These are phyloP conservation scores for Esox niger DNA, from an alignment of 2,113 vertebrate species.

Conservation along the genomic window DNA sequence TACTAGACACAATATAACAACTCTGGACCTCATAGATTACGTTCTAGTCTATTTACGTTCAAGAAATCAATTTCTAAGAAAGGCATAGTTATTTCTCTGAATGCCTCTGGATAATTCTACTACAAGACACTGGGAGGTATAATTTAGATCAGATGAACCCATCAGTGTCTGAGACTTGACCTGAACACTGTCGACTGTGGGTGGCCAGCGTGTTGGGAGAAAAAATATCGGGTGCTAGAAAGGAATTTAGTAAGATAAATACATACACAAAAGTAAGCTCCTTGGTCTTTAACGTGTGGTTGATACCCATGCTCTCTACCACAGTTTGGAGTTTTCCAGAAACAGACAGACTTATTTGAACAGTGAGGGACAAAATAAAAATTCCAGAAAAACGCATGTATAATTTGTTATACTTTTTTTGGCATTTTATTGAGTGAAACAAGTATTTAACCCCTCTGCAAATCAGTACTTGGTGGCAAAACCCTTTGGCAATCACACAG, in stretches of 20 bases:
- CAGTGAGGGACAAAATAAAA: too few relatives aligned
- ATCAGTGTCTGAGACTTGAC: conserved; percentile 47
- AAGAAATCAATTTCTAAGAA: background rate
- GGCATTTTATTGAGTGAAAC: too few relatives aligned
- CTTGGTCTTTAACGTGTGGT: too few relatives aligned
- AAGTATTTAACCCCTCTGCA: too few relatives aligned
- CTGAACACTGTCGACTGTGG: conserved; percentile 59
- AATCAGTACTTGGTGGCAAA: too few relatives aligned
- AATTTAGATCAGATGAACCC: conserved; percentile 13
- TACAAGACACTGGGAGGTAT: background rate
- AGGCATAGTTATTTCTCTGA: background rate
- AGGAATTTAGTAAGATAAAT: background rate
- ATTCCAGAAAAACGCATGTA: too few relatives aligned
- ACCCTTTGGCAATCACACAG: too few relatives aligned
- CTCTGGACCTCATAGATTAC: background rate
- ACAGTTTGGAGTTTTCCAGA: too few relatives aligned
- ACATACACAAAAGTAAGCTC: background rate
- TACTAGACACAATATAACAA: too few relatives aligned
- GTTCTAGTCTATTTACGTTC: too few relatives aligned
- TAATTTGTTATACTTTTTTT: too few relatives aligned
- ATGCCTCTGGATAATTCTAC: background rate
- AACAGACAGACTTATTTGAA: background rate
- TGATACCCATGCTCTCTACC: too few relatives aligned
- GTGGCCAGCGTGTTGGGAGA: conserved; percentile 22
- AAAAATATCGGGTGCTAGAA: conserved; percentile 15